Evolutionary conservation across 2,888 invertebrate genomes (phyloP).

Genomic region (Erynnis tages): DNA sequence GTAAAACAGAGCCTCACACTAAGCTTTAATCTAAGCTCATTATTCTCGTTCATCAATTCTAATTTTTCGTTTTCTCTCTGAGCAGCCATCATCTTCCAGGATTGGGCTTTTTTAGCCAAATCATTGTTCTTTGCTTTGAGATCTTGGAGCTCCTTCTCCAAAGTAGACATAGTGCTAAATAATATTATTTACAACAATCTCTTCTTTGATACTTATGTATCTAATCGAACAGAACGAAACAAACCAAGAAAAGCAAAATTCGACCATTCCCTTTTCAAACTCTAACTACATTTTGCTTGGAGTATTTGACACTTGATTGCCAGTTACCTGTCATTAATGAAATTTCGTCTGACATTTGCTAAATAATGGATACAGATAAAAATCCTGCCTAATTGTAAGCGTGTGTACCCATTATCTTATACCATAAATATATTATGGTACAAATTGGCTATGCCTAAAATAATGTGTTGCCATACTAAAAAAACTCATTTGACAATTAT

Average conservation of each 20-base stretch:
- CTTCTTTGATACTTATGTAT: too few relatives aligned
- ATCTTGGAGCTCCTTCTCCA: slow-evolving; percentile 59
- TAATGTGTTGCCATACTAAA: too few relatives aligned
- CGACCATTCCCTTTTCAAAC: slow-evolving; percentile 20
- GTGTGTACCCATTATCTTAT: too few relatives aligned
- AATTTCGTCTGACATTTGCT: too few relatives aligned
- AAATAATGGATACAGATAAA: too few relatives aligned
- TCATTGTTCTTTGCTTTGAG: slow-evolving; percentile 65
- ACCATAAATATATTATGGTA: too few relatives aligned
- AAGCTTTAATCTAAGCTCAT: slow-evolving; percentile 64
- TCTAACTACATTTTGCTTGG: not conserved
- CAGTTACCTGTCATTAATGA: slow-evolving; percentile 1
- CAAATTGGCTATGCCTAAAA: too few relatives aligned
- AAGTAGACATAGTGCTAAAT: slow-evolving; percentile 44
- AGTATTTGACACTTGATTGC: slow-evolving; percentile 11
- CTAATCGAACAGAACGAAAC: too few relatives aligned
- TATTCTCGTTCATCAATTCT: slow-evolving; percentile 65
- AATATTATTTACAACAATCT: not conserved
- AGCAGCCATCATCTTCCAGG: slow-evolving; percentile 65
- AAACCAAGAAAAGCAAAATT: not conserved
- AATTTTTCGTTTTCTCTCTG: slow-evolving; percentile 66
- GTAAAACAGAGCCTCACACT: slow-evolving; percentile 52
- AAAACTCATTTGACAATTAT: too few relatives aligned
- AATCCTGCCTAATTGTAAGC: too few relatives aligned
- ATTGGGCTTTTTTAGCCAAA: slow-evolving; percentile 63